Conservation (phyloP, 2,113 vertebrate genomes). For the Leuciscus idus region DNA sequence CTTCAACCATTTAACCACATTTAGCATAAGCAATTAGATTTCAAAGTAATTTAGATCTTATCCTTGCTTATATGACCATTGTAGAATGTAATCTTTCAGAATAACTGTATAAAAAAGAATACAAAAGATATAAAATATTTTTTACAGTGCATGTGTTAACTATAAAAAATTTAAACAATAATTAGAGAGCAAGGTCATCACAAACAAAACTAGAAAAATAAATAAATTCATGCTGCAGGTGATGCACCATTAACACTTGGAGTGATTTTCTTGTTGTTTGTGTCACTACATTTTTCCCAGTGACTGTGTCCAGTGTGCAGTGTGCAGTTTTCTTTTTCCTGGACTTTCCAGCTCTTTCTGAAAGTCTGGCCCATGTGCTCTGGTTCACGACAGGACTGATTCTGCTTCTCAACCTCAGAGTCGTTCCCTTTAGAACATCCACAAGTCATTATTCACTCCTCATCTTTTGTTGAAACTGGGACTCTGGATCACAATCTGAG, state of each 20-base stretch:
- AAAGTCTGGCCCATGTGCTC: constrained; percentile 21
- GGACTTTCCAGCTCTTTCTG: constrained; percentile 23
- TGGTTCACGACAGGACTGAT: constrained; percentile 30
- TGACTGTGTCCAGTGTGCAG: neutral
- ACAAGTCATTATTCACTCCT: constrained; percentile 39
- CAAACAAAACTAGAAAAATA: constrained; percentile 34
- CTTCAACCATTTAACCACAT: neutral
- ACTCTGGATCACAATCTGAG: constrained; percentile 80
- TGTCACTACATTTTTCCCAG: neutral
- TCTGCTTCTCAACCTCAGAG: constrained; percentile 14
- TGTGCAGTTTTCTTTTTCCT: constrained; percentile 10
- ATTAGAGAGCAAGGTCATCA: neutral
- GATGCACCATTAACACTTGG: constrained; percentile 25
- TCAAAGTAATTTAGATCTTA: neutral
- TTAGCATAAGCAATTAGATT: neutral
- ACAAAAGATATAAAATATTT: neutral
- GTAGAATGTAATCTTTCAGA: neutral
- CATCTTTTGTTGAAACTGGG: constrained; percentile 89
- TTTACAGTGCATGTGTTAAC: neutral
- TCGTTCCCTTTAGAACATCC: constrained; percentile 9
- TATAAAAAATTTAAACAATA: neutral
- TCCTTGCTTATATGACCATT: neutral
- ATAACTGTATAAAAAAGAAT: neutral
- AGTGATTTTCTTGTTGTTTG: constrained; percentile 40
- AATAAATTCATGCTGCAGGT: constrained; percentile 31